Evolutionary conservation across 2,113 vertebrate genomes (phyloP), one percentile per base, ranked within the genome.

Genomic region (Tyto alba): DNA sequence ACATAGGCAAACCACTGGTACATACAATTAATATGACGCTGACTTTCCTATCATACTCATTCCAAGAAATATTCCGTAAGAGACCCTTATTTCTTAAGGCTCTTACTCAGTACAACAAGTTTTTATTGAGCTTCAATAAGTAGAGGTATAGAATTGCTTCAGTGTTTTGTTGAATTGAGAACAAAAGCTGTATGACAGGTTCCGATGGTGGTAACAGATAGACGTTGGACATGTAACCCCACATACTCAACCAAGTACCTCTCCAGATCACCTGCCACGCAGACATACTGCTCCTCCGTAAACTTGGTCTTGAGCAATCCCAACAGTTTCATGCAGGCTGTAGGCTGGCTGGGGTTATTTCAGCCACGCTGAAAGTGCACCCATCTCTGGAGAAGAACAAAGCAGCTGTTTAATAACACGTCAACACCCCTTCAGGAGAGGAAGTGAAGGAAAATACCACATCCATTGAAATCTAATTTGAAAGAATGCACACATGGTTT

Each of bases 171-270:
- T 26, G 63, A 45, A 41, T 13, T 32, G 62, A 47, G 48, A 68
- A 9, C 29, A 63, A 48, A 52, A 75, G 36, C 26, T n/a, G 43
- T 16, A 9, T 8, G 22, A 47, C 2, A 5, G 32, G 38, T 32
- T 25, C 62, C 4, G 1, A 50, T 1, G 1, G 47, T 5, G 3
- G 43, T 4, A 41, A 20, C 7, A 14, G 43, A 16, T 27, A 10
- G 5, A 2, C 3, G 0, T 5, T 26, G 52, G 57, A 75, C 1
- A 4, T 1, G 10, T 8, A 23, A 40, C n/a, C 47, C 55, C 52
- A 57, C 0, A 3, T 6, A 20, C 23, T 34, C n/a, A 50, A 6
- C 20, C 3, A 36, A 55, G 53, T 7, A 18, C 57, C 19, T 43
- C 7, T 20, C 36, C 23, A 11, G 36, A 9, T 16, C 21, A 30